A percentile compares a stretch with the other conserved stretches of the same genome.
These are phyloP conservation scores for Lacerta agilis DNA, from an alignment of 2,797 vertebrate genomes.

Conservation along the genomic window DNA sequence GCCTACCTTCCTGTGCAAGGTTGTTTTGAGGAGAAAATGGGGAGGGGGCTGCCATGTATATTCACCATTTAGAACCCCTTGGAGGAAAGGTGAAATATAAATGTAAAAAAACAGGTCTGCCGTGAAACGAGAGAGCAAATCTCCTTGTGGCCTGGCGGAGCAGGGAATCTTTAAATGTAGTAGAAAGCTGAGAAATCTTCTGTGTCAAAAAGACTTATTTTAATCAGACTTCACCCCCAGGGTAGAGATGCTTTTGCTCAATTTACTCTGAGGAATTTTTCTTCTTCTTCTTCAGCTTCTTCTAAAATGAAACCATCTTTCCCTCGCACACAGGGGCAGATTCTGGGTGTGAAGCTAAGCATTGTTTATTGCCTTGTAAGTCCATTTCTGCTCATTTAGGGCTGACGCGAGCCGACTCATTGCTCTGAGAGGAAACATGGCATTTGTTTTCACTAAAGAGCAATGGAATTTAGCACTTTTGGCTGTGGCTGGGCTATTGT, in stretches of 20 bases:
- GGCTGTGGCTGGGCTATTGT: constrained; percentile 22
- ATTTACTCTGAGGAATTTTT: constrained; percentile 71
- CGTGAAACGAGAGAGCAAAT: neutral
- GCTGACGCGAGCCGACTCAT: neutral
- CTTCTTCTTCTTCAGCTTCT: neutral
- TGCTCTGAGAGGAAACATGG: neutral
- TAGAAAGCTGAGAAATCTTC: constrained; percentile 58
- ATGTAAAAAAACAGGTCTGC: neutral
- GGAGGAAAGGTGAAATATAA: too few species aligned
- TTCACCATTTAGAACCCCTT: too few species aligned
- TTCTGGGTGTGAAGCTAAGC: constrained; percentile 39
- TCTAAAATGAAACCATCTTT: constrained; percentile 68
- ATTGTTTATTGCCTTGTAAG: constrained; percentile 38
- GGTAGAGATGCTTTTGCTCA: constrained; percentile 70
- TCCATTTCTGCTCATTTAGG: constrained; percentile 2
- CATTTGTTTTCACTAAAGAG: constrained; percentile 27
- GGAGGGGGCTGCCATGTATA: too few species aligned
- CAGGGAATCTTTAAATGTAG: constrained; percentile 45
- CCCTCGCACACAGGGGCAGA: constrained; percentile 58
- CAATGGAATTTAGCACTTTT: constrained; percentile 29
- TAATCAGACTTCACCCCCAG: constrained; percentile 66
- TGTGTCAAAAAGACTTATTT: constrained; percentile 65
- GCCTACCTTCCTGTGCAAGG: too few species aligned
- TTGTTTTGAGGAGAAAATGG: too few species aligned
- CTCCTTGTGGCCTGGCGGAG: neutral